Evolutionary conservation across 2,113 vertebrate genomes (phyloP).

Genomic region (Muntiacus muntjak): DNA sequence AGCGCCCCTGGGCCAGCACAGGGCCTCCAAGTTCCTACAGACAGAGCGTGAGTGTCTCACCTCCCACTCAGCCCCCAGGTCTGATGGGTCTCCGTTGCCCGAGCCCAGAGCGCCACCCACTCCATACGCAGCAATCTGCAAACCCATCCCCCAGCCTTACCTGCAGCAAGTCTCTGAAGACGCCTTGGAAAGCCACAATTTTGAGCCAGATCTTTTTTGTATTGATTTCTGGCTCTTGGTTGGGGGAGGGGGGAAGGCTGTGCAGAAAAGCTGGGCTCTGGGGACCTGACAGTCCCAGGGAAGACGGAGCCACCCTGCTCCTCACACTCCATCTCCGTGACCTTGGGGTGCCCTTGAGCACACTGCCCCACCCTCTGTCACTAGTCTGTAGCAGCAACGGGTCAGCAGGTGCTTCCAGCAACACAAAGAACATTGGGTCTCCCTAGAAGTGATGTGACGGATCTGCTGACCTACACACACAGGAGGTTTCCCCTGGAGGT

Average conservation of each 20-base stretch:
- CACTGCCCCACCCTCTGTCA: rapidly evolving
- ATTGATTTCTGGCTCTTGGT: not conserved
- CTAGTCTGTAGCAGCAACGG: rapidly evolving
- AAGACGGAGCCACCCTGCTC: rapidly evolving
- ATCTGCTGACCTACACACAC: rapidly evolving
- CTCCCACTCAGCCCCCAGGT: not conserved
- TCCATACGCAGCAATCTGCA: not conserved
- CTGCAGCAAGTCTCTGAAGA: rapidly evolving
- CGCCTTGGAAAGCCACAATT: not conserved
- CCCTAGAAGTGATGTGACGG: rapidly evolving
- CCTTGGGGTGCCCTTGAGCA: slow-evolving; percentile 38
- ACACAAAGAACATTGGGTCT: not conserved
- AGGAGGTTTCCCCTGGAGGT: not conserved
- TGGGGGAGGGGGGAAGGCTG: not conserved
- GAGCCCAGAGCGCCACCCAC: rapidly evolving
- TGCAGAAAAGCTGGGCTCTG: not conserved
- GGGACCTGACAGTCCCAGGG: not conserved
- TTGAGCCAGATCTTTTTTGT: not conserved
- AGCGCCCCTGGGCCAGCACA: rapidly evolving
- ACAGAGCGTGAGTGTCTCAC: no score
- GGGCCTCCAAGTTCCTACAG: not conserved
- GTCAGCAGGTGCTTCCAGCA: not conserved
- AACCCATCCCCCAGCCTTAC: no score
- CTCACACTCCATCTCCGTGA: not conserved
- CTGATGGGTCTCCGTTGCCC: rapidly evolving